A percentile compares a stretch with the other conserved stretches of the same genome.
phyloP scores from a whole-genome alignment of 2,113 vertebrate genomes.

The Syrrhaptes paradoxus region DNA sequence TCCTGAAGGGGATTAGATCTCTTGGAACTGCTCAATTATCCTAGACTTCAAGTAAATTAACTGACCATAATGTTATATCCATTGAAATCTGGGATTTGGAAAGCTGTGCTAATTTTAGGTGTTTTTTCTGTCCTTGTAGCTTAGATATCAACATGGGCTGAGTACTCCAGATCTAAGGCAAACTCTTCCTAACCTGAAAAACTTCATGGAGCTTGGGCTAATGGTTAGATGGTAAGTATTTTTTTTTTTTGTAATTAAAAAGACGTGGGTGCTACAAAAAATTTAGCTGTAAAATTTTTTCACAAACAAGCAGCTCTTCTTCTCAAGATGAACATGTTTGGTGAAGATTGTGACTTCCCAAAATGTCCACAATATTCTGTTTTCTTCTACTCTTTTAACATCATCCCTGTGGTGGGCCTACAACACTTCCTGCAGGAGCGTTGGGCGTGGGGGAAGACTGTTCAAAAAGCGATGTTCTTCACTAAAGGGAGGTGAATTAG shows the following conservation, averaged over 20 bases:
- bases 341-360: background rate
- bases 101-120: background rate
- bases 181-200: conserved; percentile 97
- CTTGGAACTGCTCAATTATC: background rate
- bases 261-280: background rate
- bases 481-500: background rate
- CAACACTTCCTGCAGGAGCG: background rate
- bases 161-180: conserved; percentile 95
- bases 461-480: background rate
- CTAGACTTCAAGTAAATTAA: background rate
- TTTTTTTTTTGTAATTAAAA: background rate
- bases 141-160: conserved; percentile 94
- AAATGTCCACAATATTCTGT: background rate
- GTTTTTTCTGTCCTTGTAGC: conserved; percentile 74
- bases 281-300: background rate
- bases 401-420: no score
- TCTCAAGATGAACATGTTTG: background rate
- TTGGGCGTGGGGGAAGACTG: background rate
- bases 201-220: conserved; percentile 94
- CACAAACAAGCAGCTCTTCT: background rate
- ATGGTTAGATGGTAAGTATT: conserved; percentile 92
- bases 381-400: background rate
- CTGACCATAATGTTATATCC: background rate
- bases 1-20: background rate
- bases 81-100: background rate